Percentiles rank a stretch among this genome's conserved stretches.
Conservation (phyloP, 2,113 vertebrate species). For the Pholis gunnellus region DNA sequence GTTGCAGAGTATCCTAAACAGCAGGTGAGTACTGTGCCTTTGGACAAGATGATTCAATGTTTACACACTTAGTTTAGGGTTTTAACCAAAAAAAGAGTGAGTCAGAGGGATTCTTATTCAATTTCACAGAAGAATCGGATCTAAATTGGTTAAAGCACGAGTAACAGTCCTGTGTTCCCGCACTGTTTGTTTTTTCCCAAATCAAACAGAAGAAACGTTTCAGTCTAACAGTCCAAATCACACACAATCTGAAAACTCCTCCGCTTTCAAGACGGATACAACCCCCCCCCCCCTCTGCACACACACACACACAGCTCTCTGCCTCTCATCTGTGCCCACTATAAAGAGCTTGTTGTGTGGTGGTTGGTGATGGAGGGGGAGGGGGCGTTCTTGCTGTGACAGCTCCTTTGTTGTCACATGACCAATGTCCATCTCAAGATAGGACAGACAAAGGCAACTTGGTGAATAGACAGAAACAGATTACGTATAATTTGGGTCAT, state of each 20-base stretch:
- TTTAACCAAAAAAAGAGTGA: too few species aligned
- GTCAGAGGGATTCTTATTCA: too few species aligned
- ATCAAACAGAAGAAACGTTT: background rate
- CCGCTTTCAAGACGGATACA: background rate
- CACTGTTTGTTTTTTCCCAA: background rate
- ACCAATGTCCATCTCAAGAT: conserved; percentile 11
- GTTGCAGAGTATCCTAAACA: background rate
- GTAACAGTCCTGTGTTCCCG: background rate
- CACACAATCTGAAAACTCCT: background rate
- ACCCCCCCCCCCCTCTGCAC: background rate
- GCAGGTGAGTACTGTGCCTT: too few species aligned
- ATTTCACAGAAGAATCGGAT: background rate
- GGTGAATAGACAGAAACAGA: background rate
- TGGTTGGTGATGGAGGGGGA: conserved; percentile 37
- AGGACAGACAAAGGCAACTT: background rate
- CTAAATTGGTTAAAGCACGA: background rate
- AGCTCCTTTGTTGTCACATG: conserved; percentile 56
- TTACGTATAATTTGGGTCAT: background rate
- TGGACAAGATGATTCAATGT: background rate
- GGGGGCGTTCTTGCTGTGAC: conserved; percentile 42
- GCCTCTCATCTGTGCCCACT: conserved; percentile 43
- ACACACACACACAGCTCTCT: conserved; percentile 54
- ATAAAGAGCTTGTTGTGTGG: conserved; percentile 79
- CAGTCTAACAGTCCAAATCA: background rate
- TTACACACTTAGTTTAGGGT: background rate